Conservation (phyloP, 2,888 invertebrate species). For the Macrosoma leucophasiata region DNA sequence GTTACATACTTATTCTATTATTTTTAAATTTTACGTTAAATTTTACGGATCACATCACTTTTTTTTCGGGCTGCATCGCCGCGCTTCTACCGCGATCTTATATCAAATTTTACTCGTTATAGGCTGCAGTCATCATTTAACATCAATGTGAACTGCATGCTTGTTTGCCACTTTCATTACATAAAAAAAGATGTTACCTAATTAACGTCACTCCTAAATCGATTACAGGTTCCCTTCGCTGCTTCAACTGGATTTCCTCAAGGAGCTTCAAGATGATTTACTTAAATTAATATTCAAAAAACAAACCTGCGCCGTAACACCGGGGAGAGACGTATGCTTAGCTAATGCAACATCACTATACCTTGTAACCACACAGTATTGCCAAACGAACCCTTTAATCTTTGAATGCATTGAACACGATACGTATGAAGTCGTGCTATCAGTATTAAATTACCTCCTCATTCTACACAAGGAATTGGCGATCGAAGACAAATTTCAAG, state of each 20-base stretch:
- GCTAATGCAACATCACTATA: constrained; percentile 35
- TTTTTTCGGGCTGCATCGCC: too few relatives aligned
- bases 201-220: too few relatives aligned
- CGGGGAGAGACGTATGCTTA: constrained; percentile 43
- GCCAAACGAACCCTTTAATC: constrained; percentile 20
- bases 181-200: too few relatives aligned
- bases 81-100: too few relatives aligned
- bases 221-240: constrained; percentile 42
- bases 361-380: constrained; percentile 24
- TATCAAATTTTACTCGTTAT: too few relatives aligned
- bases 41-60: too few relatives aligned
- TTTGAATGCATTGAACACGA: constrained; percentile 31
- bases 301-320: constrained; percentile 20
- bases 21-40: too few relatives aligned
- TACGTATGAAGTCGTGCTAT: constrained; percentile 37
- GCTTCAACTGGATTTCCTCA: constrained; percentile 26
- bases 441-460: constrained; percentile 36
- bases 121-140: too few relatives aligned
- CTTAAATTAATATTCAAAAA: constrained; percentile 32
- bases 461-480: constrained; percentile 32
- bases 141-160: too few relatives aligned
- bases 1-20: too few relatives aligned
- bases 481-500: constrained; percentile 33
- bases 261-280: constrained; percentile 28
- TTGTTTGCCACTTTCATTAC: too few relatives aligned